phyloP scores from a whole-genome alignment of 2,797 vertebrate species.

The Arctocebus calabarensis region DNA sequence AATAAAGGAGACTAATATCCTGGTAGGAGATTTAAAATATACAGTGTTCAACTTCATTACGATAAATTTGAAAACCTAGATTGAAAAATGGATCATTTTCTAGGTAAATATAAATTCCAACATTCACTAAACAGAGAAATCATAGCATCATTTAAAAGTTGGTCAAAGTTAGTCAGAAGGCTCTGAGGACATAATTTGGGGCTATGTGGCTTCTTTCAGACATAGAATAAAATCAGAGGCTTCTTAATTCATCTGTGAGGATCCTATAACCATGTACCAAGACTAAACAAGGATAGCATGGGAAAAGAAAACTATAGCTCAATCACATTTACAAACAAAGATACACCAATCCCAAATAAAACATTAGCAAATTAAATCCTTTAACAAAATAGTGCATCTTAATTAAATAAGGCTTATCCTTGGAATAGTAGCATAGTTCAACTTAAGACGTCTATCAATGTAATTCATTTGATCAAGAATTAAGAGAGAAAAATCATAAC shows the following conservation, averaged over 20 bases:
- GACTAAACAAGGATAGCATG: not conserved
- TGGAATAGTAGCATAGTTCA: slow-evolving; percentile 48
- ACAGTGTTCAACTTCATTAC: slow-evolving; percentile 14
- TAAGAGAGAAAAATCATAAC: slow-evolving; percentile 5
- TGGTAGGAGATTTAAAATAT: slow-evolving; percentile 32
- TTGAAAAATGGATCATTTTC: slow-evolving; percentile 48
- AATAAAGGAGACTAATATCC: not conserved
- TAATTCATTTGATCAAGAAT: slow-evolving; percentile 63
- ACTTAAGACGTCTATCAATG: not conserved
- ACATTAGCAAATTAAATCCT: slow-evolving; percentile 43
- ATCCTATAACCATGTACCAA: not conserved
- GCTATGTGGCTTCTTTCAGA: not conserved
- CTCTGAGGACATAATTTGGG: slow-evolving; percentile 24
- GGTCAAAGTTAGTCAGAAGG: slow-evolving; percentile 46
- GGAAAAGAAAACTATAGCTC: not conserved
- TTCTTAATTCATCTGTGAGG: not conserved
- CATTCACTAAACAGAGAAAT: slow-evolving; percentile 49
- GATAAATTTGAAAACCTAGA: slow-evolving; percentile 53
- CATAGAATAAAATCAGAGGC: not conserved
- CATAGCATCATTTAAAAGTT: slow-evolving; percentile 45
- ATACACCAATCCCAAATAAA: slow-evolving; percentile 40
- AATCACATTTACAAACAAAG: slow-evolving; percentile 33
- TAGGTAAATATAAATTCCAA: slow-evolving; percentile 60
- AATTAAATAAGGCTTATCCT: slow-evolving; percentile 36
- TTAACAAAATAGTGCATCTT: slow-evolving; percentile 42